These are phyloP conservation scores for Lophotriccus pileatus DNA, from an alignment of 2,797 vertebrate species.

Conservation along the genomic window DNA sequence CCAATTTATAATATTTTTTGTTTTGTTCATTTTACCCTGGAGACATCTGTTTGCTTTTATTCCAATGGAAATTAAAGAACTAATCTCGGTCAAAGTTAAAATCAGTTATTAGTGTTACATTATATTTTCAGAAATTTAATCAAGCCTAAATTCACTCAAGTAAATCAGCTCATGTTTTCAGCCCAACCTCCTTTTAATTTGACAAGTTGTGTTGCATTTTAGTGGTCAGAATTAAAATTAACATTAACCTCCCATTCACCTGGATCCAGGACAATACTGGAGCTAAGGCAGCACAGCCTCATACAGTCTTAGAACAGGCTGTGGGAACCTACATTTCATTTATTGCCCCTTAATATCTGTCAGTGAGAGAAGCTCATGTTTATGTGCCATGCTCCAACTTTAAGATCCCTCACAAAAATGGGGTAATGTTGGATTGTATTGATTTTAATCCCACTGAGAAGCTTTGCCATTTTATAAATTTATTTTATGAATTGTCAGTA, in stretches of 20 bases:
- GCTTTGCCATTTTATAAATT: background rate
- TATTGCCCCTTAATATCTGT: background rate
- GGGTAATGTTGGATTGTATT: background rate
- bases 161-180: background rate
- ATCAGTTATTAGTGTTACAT: background rate
- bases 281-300: background rate
- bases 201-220: background rate
- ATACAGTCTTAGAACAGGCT: background rate
- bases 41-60: constrained; percentile 27
- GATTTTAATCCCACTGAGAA: background rate
- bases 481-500: background rate
- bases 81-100: background rate
- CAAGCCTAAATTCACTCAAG: background rate
- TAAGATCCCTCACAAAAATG: background rate
- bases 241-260: background rate
- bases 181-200: background rate
- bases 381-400: background rate
- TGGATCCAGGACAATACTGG: background rate
- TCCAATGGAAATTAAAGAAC: constrained; percentile 8
- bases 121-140: constrained; percentile 16
- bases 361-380: background rate
- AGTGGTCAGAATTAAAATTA: background rate
- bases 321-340: background rate
- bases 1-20: background rate
- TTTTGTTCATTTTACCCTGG: constrained; percentile 1